phyloP scores from a whole-genome alignment of 1,140 invertebrate species.

The Maconellicoccus hirsutus region DNA sequence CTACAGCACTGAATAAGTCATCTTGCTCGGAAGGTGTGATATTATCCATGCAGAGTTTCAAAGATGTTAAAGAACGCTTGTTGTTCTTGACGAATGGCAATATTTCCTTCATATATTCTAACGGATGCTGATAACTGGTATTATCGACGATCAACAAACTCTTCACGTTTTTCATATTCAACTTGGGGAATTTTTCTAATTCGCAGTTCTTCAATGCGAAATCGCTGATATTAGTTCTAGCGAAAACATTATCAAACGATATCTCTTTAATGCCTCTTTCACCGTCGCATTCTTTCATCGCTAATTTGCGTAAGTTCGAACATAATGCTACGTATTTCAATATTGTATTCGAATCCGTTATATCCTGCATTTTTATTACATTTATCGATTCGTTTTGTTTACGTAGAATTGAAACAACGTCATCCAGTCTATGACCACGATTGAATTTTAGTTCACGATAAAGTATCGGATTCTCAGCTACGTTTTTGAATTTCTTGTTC shows the following conservation, averaged over 20 bases:
- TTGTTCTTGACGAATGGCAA: neutral
- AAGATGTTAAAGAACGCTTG: neutral
- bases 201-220: constrained; percentile 13
- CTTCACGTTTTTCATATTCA: neutral
- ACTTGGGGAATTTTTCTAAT: neutral
- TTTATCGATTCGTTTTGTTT: neutral
- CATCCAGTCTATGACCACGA: neutral
- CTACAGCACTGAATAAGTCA: neutral
- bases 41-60: constrained; percentile 1
- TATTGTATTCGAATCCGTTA: constrained; percentile 10
- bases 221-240: neutral
- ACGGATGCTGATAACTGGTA: constrained; percentile 13
- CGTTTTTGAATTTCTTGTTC: neutral
- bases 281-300: neutral
- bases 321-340: neutral
- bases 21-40: neutral
- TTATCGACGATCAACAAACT: neutral
- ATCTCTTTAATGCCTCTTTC: constrained; percentile 4
- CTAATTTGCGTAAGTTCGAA: neutral
- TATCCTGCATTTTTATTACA: neutral
- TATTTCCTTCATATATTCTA: neutral
- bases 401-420: neutral
- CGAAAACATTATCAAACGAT: neutral
- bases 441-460: neutral
- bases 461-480: neutral